phyloP scores from a whole-genome alignment of 1,140 invertebrate species.

The Proctacanthus coquilletti region DNA sequence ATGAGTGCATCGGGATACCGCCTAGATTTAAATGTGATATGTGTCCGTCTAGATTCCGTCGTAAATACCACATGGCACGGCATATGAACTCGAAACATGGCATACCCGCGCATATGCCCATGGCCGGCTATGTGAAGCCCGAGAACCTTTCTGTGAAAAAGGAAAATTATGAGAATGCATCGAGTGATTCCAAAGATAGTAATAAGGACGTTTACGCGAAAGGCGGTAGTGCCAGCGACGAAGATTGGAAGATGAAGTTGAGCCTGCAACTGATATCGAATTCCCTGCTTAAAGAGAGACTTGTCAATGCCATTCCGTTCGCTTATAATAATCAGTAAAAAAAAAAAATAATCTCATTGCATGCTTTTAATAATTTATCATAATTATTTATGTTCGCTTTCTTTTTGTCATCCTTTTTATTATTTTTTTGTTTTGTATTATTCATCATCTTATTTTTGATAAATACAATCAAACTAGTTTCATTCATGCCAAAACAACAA shows the following conservation, averaged over 20 bases:
- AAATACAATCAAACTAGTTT: too few relatives aligned
- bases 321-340: conserved; percentile 23
- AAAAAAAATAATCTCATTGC: too few relatives aligned
- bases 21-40: conserved; percentile 50
- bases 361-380: too few relatives aligned
- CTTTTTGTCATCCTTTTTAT: too few relatives aligned
- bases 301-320: conserved; percentile 29
- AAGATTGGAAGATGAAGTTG: conserved; percentile 30
- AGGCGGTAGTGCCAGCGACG: conserved; percentile 13
- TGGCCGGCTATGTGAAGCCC: conserved; percentile 22
- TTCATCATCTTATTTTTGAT: too few relatives aligned
- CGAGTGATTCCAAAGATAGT: background rate
- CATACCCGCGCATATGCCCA: conserved; percentile 19
- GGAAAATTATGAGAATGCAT: conserved; percentile 15
- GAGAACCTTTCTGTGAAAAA: conserved; percentile 26
- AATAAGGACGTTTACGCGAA: conserved; percentile 7
- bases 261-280: conserved; percentile 28
- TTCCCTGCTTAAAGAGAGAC: conserved; percentile 27
- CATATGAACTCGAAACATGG: conserved; percentile 36
- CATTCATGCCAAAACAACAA: too few relatives aligned
- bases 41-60: conserved; percentile 39
- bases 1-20: conserved; percentile 47
- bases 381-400: too few relatives aligned
- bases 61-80: conserved; percentile 43
- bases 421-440: too few relatives aligned